Percentiles rank a stretch among this genome's conserved stretches.
phyloP scores from a whole-genome alignment of 2,888 invertebrate species.

The Acronicta psi region DNA sequence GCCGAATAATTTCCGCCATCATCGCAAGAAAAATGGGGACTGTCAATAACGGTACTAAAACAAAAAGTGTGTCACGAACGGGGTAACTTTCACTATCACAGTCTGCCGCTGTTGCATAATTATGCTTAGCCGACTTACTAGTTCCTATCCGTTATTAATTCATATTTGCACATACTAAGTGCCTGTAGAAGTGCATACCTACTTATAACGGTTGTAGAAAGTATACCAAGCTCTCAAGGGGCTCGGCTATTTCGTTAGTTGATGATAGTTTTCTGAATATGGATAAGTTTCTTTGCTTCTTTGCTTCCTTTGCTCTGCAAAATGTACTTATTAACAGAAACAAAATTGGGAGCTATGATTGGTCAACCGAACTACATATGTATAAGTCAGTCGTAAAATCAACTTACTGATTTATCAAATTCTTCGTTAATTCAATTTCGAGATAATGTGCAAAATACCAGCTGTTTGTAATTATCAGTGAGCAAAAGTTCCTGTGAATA shows the following conservation, averaged over 20 bases:
- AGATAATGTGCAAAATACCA: conserved; percentile 18
- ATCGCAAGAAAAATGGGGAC: conserved; percentile 50
- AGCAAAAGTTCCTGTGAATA: conserved; percentile 26
- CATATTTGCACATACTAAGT: conserved; percentile 10
- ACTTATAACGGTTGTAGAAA: not conserved
- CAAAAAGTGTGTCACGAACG: conserved; percentile 60
- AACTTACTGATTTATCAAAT: not conserved
- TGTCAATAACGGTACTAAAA: conserved; percentile 52
- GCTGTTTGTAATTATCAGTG: conserved; percentile 16
- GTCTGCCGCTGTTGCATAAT: conserved; percentile 55
- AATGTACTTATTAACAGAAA: too few relatives aligned
- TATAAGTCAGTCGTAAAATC: too few relatives aligned
- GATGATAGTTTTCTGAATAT: too few relatives aligned
- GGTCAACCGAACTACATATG: too few relatives aligned
- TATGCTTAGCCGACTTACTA: conserved; percentile 20
- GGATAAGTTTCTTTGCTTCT: too few relatives aligned
- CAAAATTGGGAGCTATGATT: too few relatives aligned
- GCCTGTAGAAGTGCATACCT: not conserved
- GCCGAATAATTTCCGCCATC: conserved; percentile 48
- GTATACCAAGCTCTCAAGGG: not conserved
- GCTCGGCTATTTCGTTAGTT: not conserved
- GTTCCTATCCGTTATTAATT: conserved; percentile 29
- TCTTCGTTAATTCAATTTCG: not conserved
- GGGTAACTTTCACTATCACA: conserved; percentile 67
- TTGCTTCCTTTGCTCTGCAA: too few relatives aligned